A percentile compares a stretch with the other conserved stretches of the same genome.
These are phyloP conservation scores for Ectemnius cavifrons DNA, from an alignment of 2,888 invertebrate genomes.

Conservation along the genomic window DNA sequence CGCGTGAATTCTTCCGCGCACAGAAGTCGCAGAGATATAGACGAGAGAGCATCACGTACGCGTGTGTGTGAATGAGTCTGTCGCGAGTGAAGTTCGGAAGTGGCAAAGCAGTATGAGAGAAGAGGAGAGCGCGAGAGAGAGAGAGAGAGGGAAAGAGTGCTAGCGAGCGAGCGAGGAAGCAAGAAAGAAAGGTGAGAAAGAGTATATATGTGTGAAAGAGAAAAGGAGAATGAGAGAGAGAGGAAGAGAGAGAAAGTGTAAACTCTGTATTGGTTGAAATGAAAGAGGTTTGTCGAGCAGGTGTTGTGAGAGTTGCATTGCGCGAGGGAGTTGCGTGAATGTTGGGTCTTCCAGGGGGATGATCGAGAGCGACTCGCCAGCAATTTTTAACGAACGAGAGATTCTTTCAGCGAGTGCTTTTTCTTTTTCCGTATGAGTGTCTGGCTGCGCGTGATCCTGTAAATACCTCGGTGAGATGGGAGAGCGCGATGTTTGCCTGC, in stretches of 20 bases:
- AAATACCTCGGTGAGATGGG: no score
- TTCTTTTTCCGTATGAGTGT: no score
- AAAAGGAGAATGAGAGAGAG: background rate
- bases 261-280: no score
- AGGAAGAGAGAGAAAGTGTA: background rate
- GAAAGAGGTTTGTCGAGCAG: no score
- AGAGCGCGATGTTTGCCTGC: no score
- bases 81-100: background rate
- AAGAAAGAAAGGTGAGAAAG: slow-evolving; percentile 27
- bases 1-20: background rate
- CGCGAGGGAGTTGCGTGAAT: no score
- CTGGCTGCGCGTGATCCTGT: no score
- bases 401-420: no score
- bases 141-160: slow-evolving; percentile 45
- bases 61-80: background rate
- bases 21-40: background rate
- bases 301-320: no score
- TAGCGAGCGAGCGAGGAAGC: background rate
- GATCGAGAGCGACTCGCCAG: no score
- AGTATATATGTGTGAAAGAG: slow-evolving; percentile 23
- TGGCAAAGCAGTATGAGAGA: background rate
- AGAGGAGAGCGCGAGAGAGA: background rate
- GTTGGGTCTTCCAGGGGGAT: no score
- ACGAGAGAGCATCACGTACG: background rate
- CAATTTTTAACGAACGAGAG: no score